phyloP scores from a whole-genome alignment of 2,797 vertebrate species.

The Yasuhikotakia modesta region DNA sequence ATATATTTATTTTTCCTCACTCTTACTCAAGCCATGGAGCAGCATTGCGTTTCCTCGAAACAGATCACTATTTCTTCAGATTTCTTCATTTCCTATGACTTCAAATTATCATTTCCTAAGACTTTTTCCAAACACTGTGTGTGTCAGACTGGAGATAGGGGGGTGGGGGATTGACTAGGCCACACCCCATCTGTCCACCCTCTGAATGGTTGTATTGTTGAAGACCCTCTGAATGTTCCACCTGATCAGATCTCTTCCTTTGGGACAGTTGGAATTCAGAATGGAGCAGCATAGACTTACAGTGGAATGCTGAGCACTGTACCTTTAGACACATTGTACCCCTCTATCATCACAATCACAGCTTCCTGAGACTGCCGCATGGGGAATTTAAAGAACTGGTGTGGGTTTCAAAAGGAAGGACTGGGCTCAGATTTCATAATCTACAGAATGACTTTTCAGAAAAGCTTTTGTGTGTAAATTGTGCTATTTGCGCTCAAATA shows the following conservation, averaged over 20 bases:
- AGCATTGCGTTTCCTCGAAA: too few relatives aligned
- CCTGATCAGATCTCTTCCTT: slow-evolving; percentile 73
- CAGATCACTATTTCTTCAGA: too few relatives aligned
- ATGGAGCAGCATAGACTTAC: slow-evolving; percentile 61
- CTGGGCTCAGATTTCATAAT: slow-evolving; percentile 43
- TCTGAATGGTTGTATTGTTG: slow-evolving; percentile 78
- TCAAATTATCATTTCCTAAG: background rate
- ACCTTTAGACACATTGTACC: slow-evolving; percentile 84
- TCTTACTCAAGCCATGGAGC: too few relatives aligned
- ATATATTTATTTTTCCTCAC: too few relatives aligned
- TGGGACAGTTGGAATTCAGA: slow-evolving; percentile 71
- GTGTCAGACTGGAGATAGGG: slow-evolving; percentile 31
- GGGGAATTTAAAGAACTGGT: slow-evolving; percentile 81
- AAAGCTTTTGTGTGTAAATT: background rate
- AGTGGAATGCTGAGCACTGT: slow-evolving; percentile 74
- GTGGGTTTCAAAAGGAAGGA: slow-evolving; percentile 80
- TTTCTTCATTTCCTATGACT: too few relatives aligned
- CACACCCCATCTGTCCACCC: slow-evolving; percentile 42
- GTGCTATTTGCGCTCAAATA: background rate
- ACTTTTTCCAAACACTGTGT: background rate
- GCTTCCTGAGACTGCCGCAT: slow-evolving; percentile 81
- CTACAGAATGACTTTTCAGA: background rate
- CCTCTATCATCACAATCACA: slow-evolving; percentile 78
- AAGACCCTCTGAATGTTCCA: slow-evolving; percentile 79
- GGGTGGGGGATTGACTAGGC: slow-evolving; percentile 4